Base-by-base conservation (phyloP, 2,888 invertebrate species). In the Drosophila limbata region DNA sequence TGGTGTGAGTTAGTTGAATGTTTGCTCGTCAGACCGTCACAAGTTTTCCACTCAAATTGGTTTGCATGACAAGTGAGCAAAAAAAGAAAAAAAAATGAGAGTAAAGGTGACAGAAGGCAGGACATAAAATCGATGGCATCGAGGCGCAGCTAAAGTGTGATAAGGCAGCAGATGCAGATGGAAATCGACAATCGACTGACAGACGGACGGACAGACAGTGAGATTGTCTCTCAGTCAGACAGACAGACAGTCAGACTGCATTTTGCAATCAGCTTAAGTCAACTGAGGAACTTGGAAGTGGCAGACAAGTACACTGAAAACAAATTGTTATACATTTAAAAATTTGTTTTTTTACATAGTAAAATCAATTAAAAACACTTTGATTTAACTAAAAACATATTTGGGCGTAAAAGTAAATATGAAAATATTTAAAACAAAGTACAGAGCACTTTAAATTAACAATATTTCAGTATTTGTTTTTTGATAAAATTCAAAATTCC, bases 251-350 rank as follows among this genome's bases (percentile, higher is more conserved):
- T 52, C 47, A 25, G 48, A 60, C 44, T 69, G 57, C 57, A 63
- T 39, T 55, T 73, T 25, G 69, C 84, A 86, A 77, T 86, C 89
- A 89, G 74, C 69, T 81, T 77, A 74, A 84, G 70, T 72, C 73
- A 69, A 68, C 21, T 66, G 56, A 15, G 40, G 25, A 48, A 40
- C 17, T 48, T n/a, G 21, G 17, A 52, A 62, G 40, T 37, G 40
- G 25, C 40, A 11, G 42, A 42, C 39, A 59, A 59, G 44, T 35
- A 13, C 35, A 35, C 35, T 35, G 35, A 13, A 13, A 13, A 35
- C 0, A 35, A 28, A 28, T 28, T 25, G 25, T 6, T 25, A 6
- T 25, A 6, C 0, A 25, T 25, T 6, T 25, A 25, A 25, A 21
- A 4, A 21, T 21, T 25, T 25, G 5, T 6, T 5, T 25, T 5